Conservation (phyloP, 2,113 vertebrate genomes). For the Anoplopoma fimbria region DNA sequence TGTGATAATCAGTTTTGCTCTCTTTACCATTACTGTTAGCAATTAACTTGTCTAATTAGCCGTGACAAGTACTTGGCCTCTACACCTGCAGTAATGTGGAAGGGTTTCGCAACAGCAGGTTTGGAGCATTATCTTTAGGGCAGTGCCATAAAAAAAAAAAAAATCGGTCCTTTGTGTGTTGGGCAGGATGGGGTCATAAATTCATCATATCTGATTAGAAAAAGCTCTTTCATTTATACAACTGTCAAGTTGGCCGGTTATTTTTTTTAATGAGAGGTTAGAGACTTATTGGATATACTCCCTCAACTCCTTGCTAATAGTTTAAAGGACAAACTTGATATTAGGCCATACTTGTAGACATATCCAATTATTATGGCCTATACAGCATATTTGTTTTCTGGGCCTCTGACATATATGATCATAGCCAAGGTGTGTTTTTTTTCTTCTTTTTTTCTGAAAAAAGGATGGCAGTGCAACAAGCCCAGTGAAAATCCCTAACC, state of each 20-base stretch:
- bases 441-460: no score
- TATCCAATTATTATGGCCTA: not conserved
- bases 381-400: not conserved
- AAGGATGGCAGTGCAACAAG: conserved; percentile 10
- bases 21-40: no score
- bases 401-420: not conserved
- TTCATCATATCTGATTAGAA: not conserved
- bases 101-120: not conserved
- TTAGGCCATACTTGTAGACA: not conserved
- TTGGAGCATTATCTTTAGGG: not conserved
- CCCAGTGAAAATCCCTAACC: conserved; percentile 39
- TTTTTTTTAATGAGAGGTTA: not conserved
- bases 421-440: no score
- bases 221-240: not conserved
- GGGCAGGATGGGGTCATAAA: not conserved
- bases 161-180: not conserved
- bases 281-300: not conserved
- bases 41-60: no score
- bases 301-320: not conserved
- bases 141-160: not conserved
- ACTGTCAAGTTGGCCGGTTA: not conserved
- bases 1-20: no score
- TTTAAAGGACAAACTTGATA: not conserved
- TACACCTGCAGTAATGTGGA: no score
- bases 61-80: no score